Evolutionary conservation across 2,113 vertebrate species (phyloP).

Genomic region (Anarrhichthys ocellatus): DNA sequence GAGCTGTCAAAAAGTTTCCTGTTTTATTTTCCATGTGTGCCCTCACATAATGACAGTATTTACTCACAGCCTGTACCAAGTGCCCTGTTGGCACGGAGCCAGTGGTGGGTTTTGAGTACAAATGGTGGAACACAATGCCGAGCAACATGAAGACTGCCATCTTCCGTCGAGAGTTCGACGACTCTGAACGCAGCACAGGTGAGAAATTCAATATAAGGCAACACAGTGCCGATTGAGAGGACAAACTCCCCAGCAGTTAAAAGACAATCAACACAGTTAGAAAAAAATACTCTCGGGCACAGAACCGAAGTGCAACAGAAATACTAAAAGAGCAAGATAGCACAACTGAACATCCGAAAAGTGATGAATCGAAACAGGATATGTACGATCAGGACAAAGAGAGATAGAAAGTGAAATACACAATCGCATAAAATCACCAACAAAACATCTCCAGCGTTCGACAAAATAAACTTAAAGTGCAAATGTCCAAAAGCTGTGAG

Average conservation of each 20-base stretch:
- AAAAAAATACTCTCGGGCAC: neutral
- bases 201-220: conserved; percentile 9
- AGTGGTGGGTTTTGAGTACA: conserved; percentile 90
- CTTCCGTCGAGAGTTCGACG: conserved; percentile 85
- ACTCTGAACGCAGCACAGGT: conserved; percentile 89
- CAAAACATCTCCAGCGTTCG: neutral
- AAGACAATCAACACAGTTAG: neutral
- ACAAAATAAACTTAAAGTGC: neutral
- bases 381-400: neutral
- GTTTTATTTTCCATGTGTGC: neutral
- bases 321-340: neutral
- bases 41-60: neutral
- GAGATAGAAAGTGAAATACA: neutral
- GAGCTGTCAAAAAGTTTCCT: neutral
- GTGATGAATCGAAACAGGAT: neutral
- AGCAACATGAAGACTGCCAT: conserved; percentile 91
- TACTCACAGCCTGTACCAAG: conserved; percentile 84
- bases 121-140: conserved; percentile 97
- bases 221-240: neutral
- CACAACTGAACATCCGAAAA: neutral
- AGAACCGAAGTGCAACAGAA: neutral
- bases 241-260: neutral
- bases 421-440: neutral
- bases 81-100: conserved; percentile 93
- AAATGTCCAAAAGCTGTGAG: neutral